Base-by-base conservation (phyloP, 2,888 invertebrate species). In the Reticulitermes lucifugus region DNA sequence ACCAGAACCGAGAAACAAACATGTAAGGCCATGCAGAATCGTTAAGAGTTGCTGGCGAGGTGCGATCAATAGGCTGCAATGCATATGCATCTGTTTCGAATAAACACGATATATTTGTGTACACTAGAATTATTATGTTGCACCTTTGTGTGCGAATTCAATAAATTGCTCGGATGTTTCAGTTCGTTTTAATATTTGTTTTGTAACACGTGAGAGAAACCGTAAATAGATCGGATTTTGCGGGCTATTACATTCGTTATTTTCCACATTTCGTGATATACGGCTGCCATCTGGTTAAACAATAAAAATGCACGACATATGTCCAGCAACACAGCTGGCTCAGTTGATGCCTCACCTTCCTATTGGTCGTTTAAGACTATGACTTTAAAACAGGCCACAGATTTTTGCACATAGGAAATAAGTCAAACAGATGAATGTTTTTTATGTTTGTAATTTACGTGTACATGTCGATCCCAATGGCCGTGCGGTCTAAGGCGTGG, bases 201-300 rank as follows among this genome's bases (percentile, higher is more conserved):
- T 77, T 77, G 41, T 43, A 77, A 77, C 77, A 46, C 51, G 41
- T 46, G 77, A 77, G 77, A 41, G 84, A 65, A 80, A 70, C 71
- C 84, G 73, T 84, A 79, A 65, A 65, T 84, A 79, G 41, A 79
- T 51, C 75, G 79, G 77, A 84, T 84, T 75, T 77, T 77, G 83
- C 77, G 51, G 65, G 46, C 84, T 60, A 73, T 83, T 83, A 83
- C 73, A 25, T 75, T 83, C 71, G 43, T 83, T 83, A 83, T 75
- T 46, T 71, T 35, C 43, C 83, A 43, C 41, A 6, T 77, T 46
- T 77, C 41, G 41, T 77, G 29, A 43, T 77, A 65, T 65, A 25
- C 1, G 65, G 55, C 55, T 55, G 7, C 35, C 73, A 73, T 73
- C 73, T 73, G 73, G 77, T 22, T 77, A 77, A 46, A 43, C 77